Evolutionary conservation across 2,888 invertebrate genomes (phyloP).

Genomic region (Macrosoma leucophasiata): DNA sequence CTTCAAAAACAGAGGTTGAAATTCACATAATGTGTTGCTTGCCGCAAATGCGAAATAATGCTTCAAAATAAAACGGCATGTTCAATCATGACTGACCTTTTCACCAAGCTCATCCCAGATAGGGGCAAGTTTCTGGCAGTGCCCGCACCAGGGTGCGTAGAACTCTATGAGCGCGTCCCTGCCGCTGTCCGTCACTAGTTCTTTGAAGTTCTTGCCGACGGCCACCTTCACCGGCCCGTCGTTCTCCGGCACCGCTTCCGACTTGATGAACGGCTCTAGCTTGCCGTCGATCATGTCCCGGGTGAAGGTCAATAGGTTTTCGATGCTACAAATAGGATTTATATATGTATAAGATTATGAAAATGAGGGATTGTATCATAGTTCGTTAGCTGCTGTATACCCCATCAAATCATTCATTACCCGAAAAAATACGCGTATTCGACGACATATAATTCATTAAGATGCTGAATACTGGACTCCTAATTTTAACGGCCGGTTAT

Average conservation of each 20-base stretch:
- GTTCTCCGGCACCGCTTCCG: slow-evolving; percentile 94
- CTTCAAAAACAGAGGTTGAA: too few species aligned
- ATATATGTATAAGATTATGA: too few species aligned
- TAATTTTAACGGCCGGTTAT: too few species aligned
- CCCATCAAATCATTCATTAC: too few species aligned
- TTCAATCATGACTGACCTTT: too few species aligned
- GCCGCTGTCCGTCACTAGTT: slow-evolving; percentile 91
- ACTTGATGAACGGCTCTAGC: slow-evolving; percentile 95
- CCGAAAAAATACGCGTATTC: too few species aligned
- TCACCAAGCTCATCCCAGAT: slow-evolving; percentile 95
- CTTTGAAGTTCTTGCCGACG: slow-evolving; percentile 98
- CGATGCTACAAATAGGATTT: slow-evolving; percentile 80
- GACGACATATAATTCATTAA: too few species aligned
- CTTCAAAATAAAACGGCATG: not conserved
- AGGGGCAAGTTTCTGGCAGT: slow-evolving; percentile 97
- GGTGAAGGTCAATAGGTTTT: slow-evolving; percentile 88
- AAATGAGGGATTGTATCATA: too few species aligned
- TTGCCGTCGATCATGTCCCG: slow-evolving; percentile 87
- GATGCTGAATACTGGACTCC: too few species aligned
- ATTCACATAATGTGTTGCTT: too few species aligned
- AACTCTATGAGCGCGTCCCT: slow-evolving; percentile 98
- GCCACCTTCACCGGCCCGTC: slow-evolving; percentile 90
- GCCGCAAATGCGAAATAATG: not conserved
- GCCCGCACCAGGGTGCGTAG: slow-evolving; percentile 99
- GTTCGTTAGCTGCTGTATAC: too few species aligned